phyloP scores from a whole-genome alignment of 2,797 vertebrate genomes.

The Falco concolor region DNA sequence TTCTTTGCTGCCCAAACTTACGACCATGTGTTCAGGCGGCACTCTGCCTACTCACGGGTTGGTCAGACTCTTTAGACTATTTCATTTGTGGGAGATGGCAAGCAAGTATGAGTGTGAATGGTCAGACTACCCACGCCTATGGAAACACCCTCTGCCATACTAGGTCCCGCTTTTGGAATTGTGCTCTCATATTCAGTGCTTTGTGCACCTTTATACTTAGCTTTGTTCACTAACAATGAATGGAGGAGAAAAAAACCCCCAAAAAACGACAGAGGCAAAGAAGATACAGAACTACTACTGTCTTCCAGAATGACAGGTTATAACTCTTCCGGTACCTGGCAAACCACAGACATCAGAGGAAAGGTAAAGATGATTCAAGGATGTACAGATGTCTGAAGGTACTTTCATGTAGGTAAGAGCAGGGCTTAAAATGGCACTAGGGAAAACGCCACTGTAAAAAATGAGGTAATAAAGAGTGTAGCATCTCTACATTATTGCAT shows the following conservation, averaged over 20 bases:
- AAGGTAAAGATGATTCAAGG: background rate
- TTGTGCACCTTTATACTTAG: background rate
- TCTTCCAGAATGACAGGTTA: background rate
- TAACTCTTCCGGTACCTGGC: background rate
- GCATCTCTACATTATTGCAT: background rate
- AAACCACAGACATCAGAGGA: background rate
- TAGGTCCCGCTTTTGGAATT: background rate
- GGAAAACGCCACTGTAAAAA: background rate
- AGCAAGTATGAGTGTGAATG: background rate
- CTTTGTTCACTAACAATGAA: background rate
- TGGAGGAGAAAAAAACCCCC: background rate
- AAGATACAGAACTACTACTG: background rate
- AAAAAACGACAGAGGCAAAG: background rate
- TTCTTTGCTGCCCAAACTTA: background rate
- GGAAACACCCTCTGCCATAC: background rate
- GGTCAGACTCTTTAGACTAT: background rate
- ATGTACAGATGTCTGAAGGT: background rate
- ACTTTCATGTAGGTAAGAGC: background rate
- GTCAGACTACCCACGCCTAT: background rate
- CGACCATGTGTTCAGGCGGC: constrained; percentile 5
- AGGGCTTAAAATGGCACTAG: background rate
- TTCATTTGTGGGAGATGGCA: background rate
- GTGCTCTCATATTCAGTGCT: background rate
- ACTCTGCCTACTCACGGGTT: background rate
- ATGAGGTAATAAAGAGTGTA: background rate